Evolutionary conservation across 2,888 invertebrate species (phyloP), one percentile per base, ranked within the genome.

Genomic region (Lacanobia wlatinum): DNA sequence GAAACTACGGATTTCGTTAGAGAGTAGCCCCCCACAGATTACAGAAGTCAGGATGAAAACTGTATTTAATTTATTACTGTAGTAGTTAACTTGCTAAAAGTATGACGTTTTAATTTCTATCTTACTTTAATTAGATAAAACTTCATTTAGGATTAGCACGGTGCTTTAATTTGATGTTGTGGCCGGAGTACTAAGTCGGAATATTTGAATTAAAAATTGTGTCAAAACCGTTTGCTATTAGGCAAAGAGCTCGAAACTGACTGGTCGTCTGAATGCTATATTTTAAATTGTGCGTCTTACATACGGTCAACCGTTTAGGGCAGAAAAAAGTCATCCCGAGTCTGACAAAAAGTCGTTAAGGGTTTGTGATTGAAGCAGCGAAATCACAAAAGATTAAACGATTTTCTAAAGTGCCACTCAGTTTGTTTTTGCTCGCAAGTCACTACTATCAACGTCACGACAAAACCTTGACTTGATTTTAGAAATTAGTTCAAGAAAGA

Each of bases 351-450:
- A 65, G 9, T 52, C 23, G 46, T 12, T 18, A 53, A 48, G 28
- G 61, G 28, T 64, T 63, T 53, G 73, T 52, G 50, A 58, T 16
- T 63, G 21, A 60, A 63, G 69, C 21, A 43, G 8, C 52, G n/a
- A 46, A 62, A 75, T 68, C 21, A 62, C 52, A 62, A 75, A 67
- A 62, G 75, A 53, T 53, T 46, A 53, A 75, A 12, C 68, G 52
- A 48, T 66, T 53, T 74, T 28, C 46, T 28, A 14, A 68, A 75
- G n/a, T 75, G 46, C 18, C 56, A 46, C 38, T 52, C 21, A 55
- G 34, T 50, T 66, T 56, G 43, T 23, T 58, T 40, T 75, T 62
- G 14, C 14, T 53, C 52, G 38, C 18, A 46, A 75, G 28, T 62
- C 38, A 52, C 61, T 23, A 16, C 16, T 65, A 14, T 28, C 34